These are phyloP conservation scores for Adela reaumurella DNA, from an alignment of 2,888 invertebrate genomes.

Conservation along the genomic window DNA sequence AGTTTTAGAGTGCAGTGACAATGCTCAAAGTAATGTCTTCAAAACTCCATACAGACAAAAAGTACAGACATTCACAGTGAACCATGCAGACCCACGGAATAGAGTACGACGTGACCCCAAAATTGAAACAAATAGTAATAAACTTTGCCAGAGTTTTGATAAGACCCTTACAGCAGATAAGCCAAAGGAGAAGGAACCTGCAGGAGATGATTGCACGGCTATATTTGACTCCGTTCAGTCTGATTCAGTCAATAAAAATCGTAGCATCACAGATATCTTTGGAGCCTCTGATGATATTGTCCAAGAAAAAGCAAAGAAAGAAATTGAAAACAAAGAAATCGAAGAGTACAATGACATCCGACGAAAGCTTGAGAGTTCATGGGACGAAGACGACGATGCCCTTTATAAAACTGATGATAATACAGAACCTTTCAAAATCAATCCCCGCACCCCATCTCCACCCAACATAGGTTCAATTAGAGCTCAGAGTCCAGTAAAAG, in stretches of 20 bases:
- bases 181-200: background rate
- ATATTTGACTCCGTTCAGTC: constrained; percentile 39
- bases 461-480: constrained; percentile 20
- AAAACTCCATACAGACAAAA: background rate
- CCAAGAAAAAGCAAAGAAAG: too few relatives aligned
- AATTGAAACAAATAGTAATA: background rate
- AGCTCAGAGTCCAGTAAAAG: constrained; percentile 12
- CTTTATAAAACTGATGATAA: constrained; percentile 32
- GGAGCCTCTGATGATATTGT: too few relatives aligned
- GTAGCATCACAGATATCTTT: constrained; percentile 46
- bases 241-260: constrained; percentile 26
- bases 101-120: background rate
- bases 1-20: constrained; percentile 13
- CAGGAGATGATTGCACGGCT: constrained; percentile 7
- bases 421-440: background rate
- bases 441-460: constrained; percentile 13
- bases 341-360: constrained; percentile 21
- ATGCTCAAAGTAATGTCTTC: constrained; percentile 5
- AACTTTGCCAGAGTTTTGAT: background rate
- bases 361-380: constrained; percentile 30
- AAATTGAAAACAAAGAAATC: constrained; percentile 18
- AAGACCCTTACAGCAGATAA: background rate
- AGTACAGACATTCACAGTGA: background rate
- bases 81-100: background rate
- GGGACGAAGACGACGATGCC: constrained; percentile 50